Percentiles rank a stretch among this genome's conserved stretches.
phyloP scores from a whole-genome alignment of 2,113 vertebrate genomes.

The Catagonus wagneri region DNA sequence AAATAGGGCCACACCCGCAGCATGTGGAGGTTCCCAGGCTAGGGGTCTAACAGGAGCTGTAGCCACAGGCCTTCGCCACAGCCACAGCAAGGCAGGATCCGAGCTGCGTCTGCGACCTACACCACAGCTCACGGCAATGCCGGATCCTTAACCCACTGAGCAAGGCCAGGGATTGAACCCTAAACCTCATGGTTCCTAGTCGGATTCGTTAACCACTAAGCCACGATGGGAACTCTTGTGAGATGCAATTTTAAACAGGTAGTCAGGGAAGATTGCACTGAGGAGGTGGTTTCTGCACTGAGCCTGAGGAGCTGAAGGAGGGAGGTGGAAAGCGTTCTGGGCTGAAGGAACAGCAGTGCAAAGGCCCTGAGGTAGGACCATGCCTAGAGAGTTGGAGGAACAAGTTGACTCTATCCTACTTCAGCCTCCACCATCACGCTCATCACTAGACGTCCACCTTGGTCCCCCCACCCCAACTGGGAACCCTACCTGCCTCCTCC shows the following conservation, averaged over 20 bases:
- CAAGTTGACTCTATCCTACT: not conserved
- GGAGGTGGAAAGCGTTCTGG: not conserved
- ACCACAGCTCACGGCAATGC: too few relatives aligned
- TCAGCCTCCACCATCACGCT: not conserved
- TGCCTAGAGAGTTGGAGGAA: not conserved
- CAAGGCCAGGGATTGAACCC: too few relatives aligned
- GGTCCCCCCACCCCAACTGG: not conserved
- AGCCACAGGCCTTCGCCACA: too few relatives aligned
- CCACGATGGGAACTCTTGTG: too few relatives aligned
- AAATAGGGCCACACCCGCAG: too few relatives aligned
- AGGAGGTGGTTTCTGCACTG: not conserved
- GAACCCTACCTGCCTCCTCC: not conserved
- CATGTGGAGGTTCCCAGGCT: too few relatives aligned
- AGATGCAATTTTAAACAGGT: not conserved
- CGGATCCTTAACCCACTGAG: too few relatives aligned
- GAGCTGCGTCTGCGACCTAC: too few relatives aligned
- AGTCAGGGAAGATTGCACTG: not conserved
- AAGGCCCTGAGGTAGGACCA: not conserved
- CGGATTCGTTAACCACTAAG: too few relatives aligned
- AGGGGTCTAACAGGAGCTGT: too few relatives aligned
- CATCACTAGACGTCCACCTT: not conserved
- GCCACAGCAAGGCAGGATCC: too few relatives aligned
- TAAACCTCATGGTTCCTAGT: too few relatives aligned
- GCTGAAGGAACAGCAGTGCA: not conserved
- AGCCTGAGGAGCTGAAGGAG: not conserved